These are phyloP conservation scores for Tragelaphus eurycerus DNA, from an alignment of 2,797 vertebrate genomes.

Conservation along the genomic window DNA sequence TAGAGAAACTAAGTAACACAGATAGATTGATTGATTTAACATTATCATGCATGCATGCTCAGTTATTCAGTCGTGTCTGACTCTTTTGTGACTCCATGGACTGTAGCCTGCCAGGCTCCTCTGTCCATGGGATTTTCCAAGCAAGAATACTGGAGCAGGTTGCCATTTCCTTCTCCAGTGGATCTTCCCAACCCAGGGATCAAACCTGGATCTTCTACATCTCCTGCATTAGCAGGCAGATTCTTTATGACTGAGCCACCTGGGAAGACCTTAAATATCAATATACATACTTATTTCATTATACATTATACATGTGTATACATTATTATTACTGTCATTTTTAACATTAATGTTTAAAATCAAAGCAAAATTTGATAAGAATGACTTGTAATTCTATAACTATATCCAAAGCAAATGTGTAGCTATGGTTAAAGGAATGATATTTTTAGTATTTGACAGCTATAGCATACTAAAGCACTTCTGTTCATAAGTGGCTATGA, in stretches of 20 bases:
- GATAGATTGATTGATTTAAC: background rate
- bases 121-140: background rate
- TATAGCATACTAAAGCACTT: background rate
- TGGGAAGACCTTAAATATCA: background rate
- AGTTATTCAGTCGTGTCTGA: background rate
- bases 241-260: background rate
- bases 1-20: background rate
- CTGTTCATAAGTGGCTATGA: background rate
- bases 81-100: background rate
- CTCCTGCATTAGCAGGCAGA: background rate
- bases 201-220: background rate
- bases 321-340: background rate
- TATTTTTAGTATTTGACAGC: background rate
- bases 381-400: background rate
- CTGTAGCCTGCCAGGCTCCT: fast-evolving
- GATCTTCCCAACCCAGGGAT: background rate
- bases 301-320: background rate
- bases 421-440: constrained; percentile 12
- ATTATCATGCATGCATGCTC: background rate
- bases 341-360: background rate
- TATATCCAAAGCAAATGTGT: background rate
- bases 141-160: background rate
- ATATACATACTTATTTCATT: background rate
- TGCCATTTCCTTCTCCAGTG: background rate
- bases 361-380: background rate